These are phyloP conservation scores for Tapera naevia DNA, from an alignment of 2,797 vertebrate species.

Conservation along the genomic window DNA sequence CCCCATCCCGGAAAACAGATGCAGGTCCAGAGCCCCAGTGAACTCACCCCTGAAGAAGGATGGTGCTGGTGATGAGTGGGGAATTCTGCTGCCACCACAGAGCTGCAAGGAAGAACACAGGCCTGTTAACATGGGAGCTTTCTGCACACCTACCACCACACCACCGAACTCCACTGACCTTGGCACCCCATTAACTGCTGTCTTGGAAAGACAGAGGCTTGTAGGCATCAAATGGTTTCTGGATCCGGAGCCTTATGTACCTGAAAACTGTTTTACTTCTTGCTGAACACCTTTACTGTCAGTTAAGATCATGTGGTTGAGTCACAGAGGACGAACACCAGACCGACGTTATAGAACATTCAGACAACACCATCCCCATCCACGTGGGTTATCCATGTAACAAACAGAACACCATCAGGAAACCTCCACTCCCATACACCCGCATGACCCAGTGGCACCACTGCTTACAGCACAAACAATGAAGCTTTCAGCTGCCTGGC, in stretches of 20 bases:
- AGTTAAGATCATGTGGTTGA: neutral
- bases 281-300: neutral
- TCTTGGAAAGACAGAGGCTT: neutral
- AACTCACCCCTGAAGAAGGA: neutral
- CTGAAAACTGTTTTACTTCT: neutral
- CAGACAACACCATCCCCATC: neutral
- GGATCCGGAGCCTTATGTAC: fast-evolving
- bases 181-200: fast-evolving
- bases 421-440: neutral
- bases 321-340: neutral
- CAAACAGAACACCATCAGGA: neutral
- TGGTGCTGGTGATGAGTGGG: fast-evolving
- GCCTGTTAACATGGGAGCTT: neutral
- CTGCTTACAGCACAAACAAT: neutral
- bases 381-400: neutral
- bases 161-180: neutral
- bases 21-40: neutral
- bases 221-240: too few species aligned
- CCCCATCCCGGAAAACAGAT: neutral
- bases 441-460: neutral
- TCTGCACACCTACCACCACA: too few species aligned
- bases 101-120: neutral
- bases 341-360: neutral
- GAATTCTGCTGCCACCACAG: fast-evolving
- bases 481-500: neutral